Evolutionary conservation across 1,140 invertebrate genomes (phyloP).

Genomic region (roundworm (Caenorhabditis elegans)): WBcel235 BX284603.4:4465001-4465500

Average conservation of each 20-base stretch:
- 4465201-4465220: no score
- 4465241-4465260: no score
- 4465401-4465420: neutral
- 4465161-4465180: neutral
- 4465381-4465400: conserved; percentile 14
- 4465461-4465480: conserved; percentile 46
- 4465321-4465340: no score
- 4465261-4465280: neutral
- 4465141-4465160: neutral
- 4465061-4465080: conserved; percentile 43
- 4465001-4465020: conserved; percentile 49
- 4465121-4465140: conserved; percentile 34
- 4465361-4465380: conserved; percentile 36
- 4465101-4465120: conserved; percentile 41
- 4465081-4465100: conserved; percentile 41
- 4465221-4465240: no score
- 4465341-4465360: no score
- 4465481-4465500: conserved; percentile 48
- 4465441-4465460: conserved; percentile 38
- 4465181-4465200: no score
- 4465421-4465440: conserved; percentile 34
- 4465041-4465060: conserved; percentile 49
- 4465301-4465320: no score
- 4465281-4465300: no score
- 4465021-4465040: conserved; percentile 40